Evolutionary conservation across 1,140 invertebrate species (phyloP), one percentile per base, ranked within the genome.

Genomic region (Trichonephila clavipes): DNA sequence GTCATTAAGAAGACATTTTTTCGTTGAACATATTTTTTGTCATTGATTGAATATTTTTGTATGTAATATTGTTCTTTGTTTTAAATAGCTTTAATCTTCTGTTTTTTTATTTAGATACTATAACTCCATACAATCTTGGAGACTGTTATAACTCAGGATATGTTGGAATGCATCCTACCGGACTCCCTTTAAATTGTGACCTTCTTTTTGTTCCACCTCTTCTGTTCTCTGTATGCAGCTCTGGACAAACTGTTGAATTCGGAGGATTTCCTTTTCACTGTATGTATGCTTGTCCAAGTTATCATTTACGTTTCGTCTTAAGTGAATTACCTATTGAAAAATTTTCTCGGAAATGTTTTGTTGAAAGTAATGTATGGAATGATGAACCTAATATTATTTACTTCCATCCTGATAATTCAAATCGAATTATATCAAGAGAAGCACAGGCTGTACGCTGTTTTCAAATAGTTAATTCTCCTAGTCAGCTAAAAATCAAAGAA

Each of bases 401-500:
- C 34, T 90, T 90, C 82, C 88, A 90, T 40, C 88, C 88, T 28
- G 88, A 90, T 62, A 58, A 24, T 51, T 90, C 88, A 61, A 82
- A 82, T 19, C 44, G 88, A 82, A 82, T 90, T 19, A 61, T 90
- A 16, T 51, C n/a, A 24, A 51, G 24, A 34, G 61, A 72, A 14
- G 24, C 18, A n/a, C 14, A 59, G 21, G 59, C 18, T 34, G 44
- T 90, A 2, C 69, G 61, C 40, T 77, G 44, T 34, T 82, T 77
- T 82, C 24, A 90, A 19, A 28, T 90, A 19, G 44, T 77, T n/a
- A 1, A 90, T 90, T 59, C 21, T 34, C 10, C 44, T 62, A n/a
- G 24, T 19, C 18, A 61, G 28, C 10, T 51, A 61, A 44, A 82
- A 40, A 3, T 90, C 19, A 81, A 82, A 59, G 51, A 90, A 82